Conservation (phyloP, 2,113 vertebrate genomes). For the Gambusia holbrooki region DNA sequence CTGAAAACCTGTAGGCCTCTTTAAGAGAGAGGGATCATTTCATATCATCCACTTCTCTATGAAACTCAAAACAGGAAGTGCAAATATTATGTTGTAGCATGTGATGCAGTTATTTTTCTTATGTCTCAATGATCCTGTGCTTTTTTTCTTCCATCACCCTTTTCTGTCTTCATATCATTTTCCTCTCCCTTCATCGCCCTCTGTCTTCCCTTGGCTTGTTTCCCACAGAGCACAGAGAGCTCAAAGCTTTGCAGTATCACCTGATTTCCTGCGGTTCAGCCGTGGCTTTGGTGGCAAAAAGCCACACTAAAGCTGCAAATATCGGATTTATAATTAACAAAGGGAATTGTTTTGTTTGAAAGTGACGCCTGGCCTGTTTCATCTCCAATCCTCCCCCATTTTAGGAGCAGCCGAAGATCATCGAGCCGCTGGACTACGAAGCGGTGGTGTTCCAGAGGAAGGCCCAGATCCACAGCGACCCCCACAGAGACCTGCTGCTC, state of each 20-base stretch:
- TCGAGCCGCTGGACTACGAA: constrained; percentile 97
- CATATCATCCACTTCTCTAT: constrained; percentile 53
- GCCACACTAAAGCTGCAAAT: background rate
- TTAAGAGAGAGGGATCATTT: constrained; percentile 16
- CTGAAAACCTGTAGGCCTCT: background rate
- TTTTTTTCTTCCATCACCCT: background rate
- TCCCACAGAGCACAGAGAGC: background rate
- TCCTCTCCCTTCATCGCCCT: background rate
- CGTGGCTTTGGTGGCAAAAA: background rate
- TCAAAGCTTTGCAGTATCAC: constrained; percentile 22
- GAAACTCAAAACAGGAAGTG: constrained; percentile 68
- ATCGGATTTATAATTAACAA: background rate
- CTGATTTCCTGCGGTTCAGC: constrained; percentile 23
- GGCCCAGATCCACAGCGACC: constrained; percentile 97
- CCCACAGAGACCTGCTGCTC: constrained; percentile 93
- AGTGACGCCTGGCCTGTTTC: background rate
- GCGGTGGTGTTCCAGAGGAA: constrained; percentile 92
- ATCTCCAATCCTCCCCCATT: background rate
- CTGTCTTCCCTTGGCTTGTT: background rate
- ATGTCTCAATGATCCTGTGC: background rate
- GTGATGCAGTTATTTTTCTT: background rate
- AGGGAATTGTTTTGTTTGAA: background rate
- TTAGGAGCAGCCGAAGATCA: constrained; percentile 94
- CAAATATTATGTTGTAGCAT: background rate
- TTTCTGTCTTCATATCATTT: background rate